Evolutionary conservation across 2,797 vertebrate genomes (phyloP), one percentile per base, ranked within the genome.

Genomic region (Manis crassicaudata): DNA sequence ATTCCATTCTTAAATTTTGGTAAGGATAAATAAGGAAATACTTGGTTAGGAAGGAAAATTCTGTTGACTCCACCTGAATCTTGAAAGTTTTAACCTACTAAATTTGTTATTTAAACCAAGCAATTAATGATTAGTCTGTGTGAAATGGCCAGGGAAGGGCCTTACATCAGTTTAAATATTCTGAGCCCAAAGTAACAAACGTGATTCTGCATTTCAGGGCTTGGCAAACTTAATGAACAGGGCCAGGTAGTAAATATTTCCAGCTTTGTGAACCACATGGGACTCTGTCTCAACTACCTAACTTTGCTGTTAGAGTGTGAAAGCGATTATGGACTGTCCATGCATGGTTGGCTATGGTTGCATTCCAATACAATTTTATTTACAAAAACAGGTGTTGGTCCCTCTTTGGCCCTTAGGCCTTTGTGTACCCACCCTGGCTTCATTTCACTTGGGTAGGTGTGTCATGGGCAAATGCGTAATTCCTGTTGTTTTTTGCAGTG

Each of bases 11-110:
- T 95, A n/a, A 85, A 65, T 56, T 83, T 90, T 58, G n/a, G 29
- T 84, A 91, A 76, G 32, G 50, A 7, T 27, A 46, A 11, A 25
- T 68, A 63, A 80, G 50, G 76, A 72, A 80, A 86, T 65, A 73
- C 8, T 96, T 93, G 35, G 46, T 81, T 89, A 79, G 77, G 35
- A 90, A 90, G 72, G 67, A 80, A 73, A 90, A 43, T 40, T 83
- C 56, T 94, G 11, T 89, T 35, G 32, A 60, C 65, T 72, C 11
- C 10, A 77, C 29, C 32, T 37, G 75, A 88, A 67, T 94, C n/a
- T 80, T 94, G 60, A 84, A 67, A 63, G 20, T 46, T 76, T 88
- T 72, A 63, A 58, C 43, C 5, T 89, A 25, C 10, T 10, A 37
- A 63, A 50, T 63, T 14, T 68, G 14, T n/a, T 88, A 56, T 60